A percentile compares a stretch with the other conserved stretches of the same genome.
Evolutionary conservation across 2,113 vertebrate genomes (phyloP).

Genomic region (Neotoma lepida): DNA sequence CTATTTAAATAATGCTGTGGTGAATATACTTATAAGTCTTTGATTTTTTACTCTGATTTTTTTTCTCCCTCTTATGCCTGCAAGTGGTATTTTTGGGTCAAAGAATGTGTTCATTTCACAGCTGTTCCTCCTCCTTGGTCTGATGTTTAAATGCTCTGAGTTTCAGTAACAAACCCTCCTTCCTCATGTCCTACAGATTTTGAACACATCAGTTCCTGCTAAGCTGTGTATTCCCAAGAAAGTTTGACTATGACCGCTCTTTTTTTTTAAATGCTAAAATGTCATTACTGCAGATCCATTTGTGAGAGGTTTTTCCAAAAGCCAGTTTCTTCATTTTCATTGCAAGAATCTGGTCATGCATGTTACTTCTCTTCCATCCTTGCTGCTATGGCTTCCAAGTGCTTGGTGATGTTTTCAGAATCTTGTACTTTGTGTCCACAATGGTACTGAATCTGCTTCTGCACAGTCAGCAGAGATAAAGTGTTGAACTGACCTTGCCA

Average conservation of each 20-base stretch:
- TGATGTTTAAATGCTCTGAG: slow-evolving; percentile 28
- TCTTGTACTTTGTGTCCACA: slow-evolving; percentile 59
- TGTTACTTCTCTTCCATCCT: neutral
- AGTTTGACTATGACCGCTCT: neutral
- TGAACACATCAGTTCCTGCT: slow-evolving; percentile 41
- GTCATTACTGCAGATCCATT: slow-evolving; percentile 28
- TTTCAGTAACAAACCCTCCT: slow-evolving; percentile 45
- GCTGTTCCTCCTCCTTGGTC: neutral
- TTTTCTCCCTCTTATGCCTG: neutral
- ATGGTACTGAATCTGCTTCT: slow-evolving; percentile 72
- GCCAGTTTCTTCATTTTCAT: slow-evolving; percentile 13
- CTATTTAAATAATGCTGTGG: slow-evolving; percentile 65
- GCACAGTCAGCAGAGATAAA: slow-evolving; percentile 66
- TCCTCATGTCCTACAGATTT: neutral
- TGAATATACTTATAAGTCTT: slow-evolving; percentile 35
- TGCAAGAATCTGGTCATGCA: slow-evolving; percentile 45
- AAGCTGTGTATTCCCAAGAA: slow-evolving; percentile 54
- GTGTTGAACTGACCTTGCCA: slow-evolving; percentile 69
- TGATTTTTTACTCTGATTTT: slow-evolving; percentile 30
- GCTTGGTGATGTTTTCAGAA: slow-evolving; percentile 46
- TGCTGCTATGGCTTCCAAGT: slow-evolving; percentile 45
- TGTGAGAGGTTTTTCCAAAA: slow-evolving; percentile 38
- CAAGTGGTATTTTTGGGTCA: slow-evolving; percentile 45
- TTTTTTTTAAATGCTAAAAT: slow-evolving; percentile 1
- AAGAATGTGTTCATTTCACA: slow-evolving; percentile 15